Base-by-base conservation (phyloP, 2,888 invertebrate species). In the Nephrotoma guestfalica region DNA sequence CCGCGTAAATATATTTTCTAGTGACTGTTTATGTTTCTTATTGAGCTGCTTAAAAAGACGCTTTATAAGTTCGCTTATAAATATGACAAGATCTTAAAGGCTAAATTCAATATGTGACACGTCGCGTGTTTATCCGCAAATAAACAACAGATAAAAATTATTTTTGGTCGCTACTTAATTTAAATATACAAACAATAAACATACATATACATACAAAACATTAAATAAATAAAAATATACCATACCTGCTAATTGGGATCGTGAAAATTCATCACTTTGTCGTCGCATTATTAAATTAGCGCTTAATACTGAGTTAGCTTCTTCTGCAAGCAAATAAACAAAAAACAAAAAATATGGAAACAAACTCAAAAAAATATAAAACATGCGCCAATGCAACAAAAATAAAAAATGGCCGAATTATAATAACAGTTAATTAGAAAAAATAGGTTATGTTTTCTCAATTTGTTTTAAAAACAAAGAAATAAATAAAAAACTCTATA, bases 221-320 rank as follows among this genome's bases (percentile, higher is more conserved):
- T 85, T 11, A 86, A 7, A 43, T 43, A 51, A 71, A 7, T 42
- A 86, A 41, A 83, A 84, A 71, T 86, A 57, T 86, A 85, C 85
- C 85, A 87, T 88, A 88, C 88, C 88, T 88, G 88, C 86, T 85
- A 88, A 86, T 86, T 88, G 87, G 71, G 88, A 87, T 86, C 87
- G 87, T 86, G 86, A 87, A 45, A 87, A 88, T 57, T 88, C 88
- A 86, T 88, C 88, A 86, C 87, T 88, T 87, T 87, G 87, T 86
- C 88, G 87, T 86, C 88, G 86, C 88, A 88, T 88, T 87, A 30
- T 85, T n/a, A 71, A 30, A 71, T 71, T 71, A 71, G 18, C 71
- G 9, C 71, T 71, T 18, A 71, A 71, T 71, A 85, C 18, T 85
- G 85, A 43, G 5, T 85, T 18, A 84, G 41, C 45, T 43, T 85